Conservation (phyloP, 1,140 invertebrate species). For the Homalodisca vitripennis region DNA sequence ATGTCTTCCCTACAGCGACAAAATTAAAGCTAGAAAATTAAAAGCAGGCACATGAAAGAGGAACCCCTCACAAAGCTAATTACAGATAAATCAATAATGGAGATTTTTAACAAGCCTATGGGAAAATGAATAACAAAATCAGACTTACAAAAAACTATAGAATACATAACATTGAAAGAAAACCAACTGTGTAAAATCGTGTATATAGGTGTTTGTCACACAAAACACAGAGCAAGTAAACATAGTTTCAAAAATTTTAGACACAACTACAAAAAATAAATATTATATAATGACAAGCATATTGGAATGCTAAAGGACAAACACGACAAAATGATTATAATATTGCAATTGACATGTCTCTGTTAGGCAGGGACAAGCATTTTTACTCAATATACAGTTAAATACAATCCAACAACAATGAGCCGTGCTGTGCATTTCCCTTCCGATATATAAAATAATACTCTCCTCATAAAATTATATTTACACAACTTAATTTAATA, state of each 20-base stretch:
- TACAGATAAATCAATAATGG: not conserved
- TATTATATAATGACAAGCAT: not conserved
- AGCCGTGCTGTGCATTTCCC: not conserved
- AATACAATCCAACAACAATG: constrained; percentile 4
- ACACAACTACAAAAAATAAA: not conserved
- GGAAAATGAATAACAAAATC: not conserved
- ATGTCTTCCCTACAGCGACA: not conserved
- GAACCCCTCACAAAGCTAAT: constrained; percentile 9
- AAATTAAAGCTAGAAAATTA: constrained; percentile 13
- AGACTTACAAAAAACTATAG: not conserved
- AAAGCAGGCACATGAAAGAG: constrained; percentile 18
- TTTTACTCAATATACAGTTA: constrained; percentile 20
- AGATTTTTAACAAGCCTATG: not conserved
- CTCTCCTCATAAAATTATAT: not conserved
- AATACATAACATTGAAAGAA: not conserved
- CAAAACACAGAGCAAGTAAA: not conserved
- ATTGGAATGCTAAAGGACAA: not conserved
- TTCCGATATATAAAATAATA: not conserved
- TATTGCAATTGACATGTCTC: not conserved
- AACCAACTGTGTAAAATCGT: not conserved
- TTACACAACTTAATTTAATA: not conserved
- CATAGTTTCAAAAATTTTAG: not conserved
- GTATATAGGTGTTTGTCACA: not conserved
- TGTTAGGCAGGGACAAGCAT: not conserved
- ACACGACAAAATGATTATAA: constrained; percentile 6